These are phyloP conservation scores for Heliothis subflexa DNA, from an alignment of 1,140 invertebrate genomes.

Conservation along the genomic window DNA sequence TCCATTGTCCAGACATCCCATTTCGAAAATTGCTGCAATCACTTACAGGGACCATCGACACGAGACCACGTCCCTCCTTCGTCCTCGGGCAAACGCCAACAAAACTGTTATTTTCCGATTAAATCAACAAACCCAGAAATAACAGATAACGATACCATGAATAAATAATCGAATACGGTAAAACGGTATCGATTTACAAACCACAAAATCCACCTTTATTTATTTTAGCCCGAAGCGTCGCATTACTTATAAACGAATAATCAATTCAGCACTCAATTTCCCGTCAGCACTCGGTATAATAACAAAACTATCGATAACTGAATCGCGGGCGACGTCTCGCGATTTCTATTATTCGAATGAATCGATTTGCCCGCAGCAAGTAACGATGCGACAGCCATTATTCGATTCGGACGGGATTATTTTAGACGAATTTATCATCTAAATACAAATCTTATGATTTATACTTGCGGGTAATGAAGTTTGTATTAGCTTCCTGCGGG, in stretches of 20 bases:
- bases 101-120: slow-evolving; percentile 30
- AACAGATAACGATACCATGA: slow-evolving; percentile 30
- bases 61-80: background rate
- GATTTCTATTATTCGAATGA: slow-evolving; percentile 74
- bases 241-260: slow-evolving; percentile 59
- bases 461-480: slow-evolving; percentile 1
- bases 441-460: slow-evolving; percentile 47
- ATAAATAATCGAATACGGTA: slow-evolving; percentile 47
- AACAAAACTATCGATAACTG: slow-evolving; percentile 58
- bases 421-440: slow-evolving; percentile 45
- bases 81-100: slow-evolving; percentile 17
- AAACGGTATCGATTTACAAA: slow-evolving; percentile 42
- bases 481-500: slow-evolving; percentile 27
- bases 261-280: slow-evolving; percentile 63
- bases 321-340: slow-evolving; percentile 54
- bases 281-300: slow-evolving; percentile 60
- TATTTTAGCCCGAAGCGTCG: slow-evolving; percentile 57
- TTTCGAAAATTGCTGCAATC: slow-evolving; percentile 37
- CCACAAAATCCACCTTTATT: slow-evolving; percentile 53
- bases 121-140: slow-evolving; percentile 43
- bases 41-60: slow-evolving; percentile 17
- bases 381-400: slow-evolving; percentile 58
- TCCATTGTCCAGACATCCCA: slow-evolving; percentile 38
- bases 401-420: slow-evolving; percentile 46
- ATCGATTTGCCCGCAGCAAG: slow-evolving; percentile 65